A percentile compares a stretch with the other conserved stretches of the same genome.
Conservation (phyloP, 2,888 invertebrate species). For the Neoitamus cyanurus region DNA sequence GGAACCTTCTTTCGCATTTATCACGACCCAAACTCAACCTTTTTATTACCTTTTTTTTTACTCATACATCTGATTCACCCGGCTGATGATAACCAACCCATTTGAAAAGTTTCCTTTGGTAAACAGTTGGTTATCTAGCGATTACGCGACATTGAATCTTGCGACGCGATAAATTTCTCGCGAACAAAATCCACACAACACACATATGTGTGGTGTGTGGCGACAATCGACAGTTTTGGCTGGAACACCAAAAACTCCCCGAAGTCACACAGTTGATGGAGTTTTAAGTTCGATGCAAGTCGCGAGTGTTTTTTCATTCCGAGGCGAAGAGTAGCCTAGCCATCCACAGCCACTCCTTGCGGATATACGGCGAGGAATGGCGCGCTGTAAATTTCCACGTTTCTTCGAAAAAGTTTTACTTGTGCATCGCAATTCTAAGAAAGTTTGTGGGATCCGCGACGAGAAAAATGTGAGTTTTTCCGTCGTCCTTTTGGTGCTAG, state of each 20-base stretch:
- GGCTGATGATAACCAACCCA: not conserved
- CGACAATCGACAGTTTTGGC: not conserved
- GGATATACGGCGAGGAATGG: not conserved
- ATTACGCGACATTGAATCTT: not conserved
- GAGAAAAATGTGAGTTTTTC: not conserved
- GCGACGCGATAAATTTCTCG: not conserved
- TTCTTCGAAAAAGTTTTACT: not conserved
- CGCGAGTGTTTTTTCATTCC: not conserved
- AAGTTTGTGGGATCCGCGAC: not conserved
- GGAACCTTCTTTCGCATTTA: not conserved
- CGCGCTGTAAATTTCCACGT: not conserved
- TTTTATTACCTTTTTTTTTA: not conserved
- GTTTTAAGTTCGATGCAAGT: not conserved
- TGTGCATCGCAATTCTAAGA: not conserved
- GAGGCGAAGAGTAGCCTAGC: not conserved
- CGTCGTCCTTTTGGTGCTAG: not conserved
- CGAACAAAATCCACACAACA: not conserved
- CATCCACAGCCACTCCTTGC: not conserved
- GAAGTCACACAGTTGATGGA: not conserved
- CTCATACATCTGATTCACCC: not conserved
- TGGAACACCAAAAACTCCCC: not conserved
- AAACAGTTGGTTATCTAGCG: not conserved
- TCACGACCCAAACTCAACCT: not conserved
- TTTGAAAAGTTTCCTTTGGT: not conserved
- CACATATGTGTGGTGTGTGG: not conserved